Conservation (phyloP, 2,888 invertebrate species). For the Drosophila peninsularis region DNA sequence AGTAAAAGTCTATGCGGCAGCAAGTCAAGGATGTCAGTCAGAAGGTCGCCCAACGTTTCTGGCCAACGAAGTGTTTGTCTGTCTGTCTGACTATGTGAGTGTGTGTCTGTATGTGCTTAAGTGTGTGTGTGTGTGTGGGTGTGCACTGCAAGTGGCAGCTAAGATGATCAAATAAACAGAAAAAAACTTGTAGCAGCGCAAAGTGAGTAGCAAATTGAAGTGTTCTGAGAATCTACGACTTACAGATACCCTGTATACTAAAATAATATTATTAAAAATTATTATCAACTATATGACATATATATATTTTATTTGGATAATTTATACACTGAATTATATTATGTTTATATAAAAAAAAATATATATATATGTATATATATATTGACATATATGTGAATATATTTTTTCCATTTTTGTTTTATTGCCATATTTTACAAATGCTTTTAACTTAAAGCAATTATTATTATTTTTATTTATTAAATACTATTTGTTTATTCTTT, state of each 20-base stretch:
- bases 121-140: slow-evolving; percentile 21
- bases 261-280: too few species aligned
- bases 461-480: too few species aligned
- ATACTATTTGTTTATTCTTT: too few species aligned
- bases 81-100: slow-evolving; percentile 27
- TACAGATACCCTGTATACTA: background rate
- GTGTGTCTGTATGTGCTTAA: slow-evolving; percentile 39
- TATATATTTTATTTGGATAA: too few species aligned
- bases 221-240: background rate
- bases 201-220: background rate
- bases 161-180: slow-evolving; percentile 78
- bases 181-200: slow-evolving; percentile 9
- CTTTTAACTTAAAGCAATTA: too few species aligned
- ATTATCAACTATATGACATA: too few species aligned
- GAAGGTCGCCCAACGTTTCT: slow-evolving; percentile 56
- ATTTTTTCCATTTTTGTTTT: too few species aligned
- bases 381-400: too few species aligned
- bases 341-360: too few species aligned
- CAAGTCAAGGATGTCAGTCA: slow-evolving; percentile 76
- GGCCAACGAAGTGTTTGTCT: slow-evolving; percentile 55
- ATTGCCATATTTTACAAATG: too few species aligned
- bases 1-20: slow-evolving; percentile 79
- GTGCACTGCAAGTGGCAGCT: slow-evolving; percentile 75
- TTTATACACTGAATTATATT: too few species aligned
- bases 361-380: too few species aligned